Evolutionary conservation across 1,140 invertebrate species (phyloP).

Genomic region (Aphelenchoides fujianensis): DNA sequence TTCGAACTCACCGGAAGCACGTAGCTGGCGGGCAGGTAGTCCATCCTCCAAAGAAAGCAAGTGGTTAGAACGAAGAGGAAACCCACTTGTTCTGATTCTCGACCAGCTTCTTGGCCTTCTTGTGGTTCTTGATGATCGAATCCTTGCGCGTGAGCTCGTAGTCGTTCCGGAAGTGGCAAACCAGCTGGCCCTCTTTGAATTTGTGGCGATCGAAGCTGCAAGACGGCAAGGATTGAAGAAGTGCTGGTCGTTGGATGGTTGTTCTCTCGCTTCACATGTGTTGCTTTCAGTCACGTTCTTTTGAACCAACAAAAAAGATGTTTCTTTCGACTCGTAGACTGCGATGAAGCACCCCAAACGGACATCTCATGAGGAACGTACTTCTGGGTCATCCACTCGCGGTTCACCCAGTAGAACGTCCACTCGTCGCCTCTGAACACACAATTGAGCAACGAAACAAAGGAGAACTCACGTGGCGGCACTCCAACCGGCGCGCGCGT

Average conservation of each 20-base stretch:
- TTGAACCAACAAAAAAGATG: not conserved
- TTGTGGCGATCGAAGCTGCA: conserved; percentile 66
- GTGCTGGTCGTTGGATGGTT: too few species aligned
- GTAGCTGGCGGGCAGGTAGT: conserved; percentile 66
- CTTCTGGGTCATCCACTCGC: conserved; percentile 66
- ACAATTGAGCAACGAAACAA: not conserved
- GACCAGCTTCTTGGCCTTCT: conserved; percentile 62
- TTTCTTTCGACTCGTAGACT: conserved; percentile 50
- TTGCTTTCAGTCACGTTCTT: not conserved
- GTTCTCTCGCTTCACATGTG: too few species aligned
- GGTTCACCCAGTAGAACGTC: conserved; percentile 66
- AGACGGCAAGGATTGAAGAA: too few species aligned
- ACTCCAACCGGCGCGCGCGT: conserved; percentile 31
- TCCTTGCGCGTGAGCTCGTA: conserved; percentile 67
- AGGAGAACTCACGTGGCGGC: conserved; percentile 27
- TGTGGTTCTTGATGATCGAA: conserved; percentile 66
- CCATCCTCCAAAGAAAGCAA: conserved; percentile 51
- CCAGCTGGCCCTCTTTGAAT: conserved; percentile 65
- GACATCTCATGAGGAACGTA: too few species aligned
- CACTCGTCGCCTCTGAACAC: conserved; percentile 64
- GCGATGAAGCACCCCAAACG: too few species aligned
- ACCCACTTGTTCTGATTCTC: conserved; percentile 52
- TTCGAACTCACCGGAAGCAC: conserved; percentile 64
- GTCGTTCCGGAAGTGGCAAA: conserved; percentile 67
- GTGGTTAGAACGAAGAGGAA: conserved; percentile 20